Percentiles rank a stretch among this genome's conserved stretches.
Evolutionary conservation across 2,797 vertebrate species (phyloP).

Genomic region (Cirrhinus mrigala): DNA sequence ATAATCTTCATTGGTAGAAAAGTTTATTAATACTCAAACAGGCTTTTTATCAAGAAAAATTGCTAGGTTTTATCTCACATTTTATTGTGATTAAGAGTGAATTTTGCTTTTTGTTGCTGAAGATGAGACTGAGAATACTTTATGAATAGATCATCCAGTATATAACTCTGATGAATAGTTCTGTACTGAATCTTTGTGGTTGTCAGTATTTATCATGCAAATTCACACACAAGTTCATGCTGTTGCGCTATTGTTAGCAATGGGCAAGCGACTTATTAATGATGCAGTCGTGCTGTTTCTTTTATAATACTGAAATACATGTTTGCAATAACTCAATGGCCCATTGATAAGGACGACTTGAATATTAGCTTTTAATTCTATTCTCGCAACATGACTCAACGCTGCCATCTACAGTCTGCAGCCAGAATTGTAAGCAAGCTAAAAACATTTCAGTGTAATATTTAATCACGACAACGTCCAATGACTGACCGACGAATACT

Average conservation of each 20-base stretch:
- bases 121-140: constrained; percentile 9
- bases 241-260: not conserved
- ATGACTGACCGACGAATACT: not conserved
- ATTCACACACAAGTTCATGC: not conserved
- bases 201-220: constrained; percentile 36
- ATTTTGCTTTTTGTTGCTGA: constrained; percentile 46
- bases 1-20: not conserved
- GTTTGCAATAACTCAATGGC: not conserved
- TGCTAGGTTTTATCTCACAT: not conserved
- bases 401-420: constrained; percentile 34
- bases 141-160: constrained; percentile 29
- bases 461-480: not conserved
- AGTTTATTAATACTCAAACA: not conserved
- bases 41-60: not conserved
- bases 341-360: not conserved
- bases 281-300: not conserved
- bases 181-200: constrained; percentile 21
- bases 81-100: not conserved
- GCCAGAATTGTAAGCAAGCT: not conserved
- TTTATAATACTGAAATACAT: not conserved
- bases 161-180: constrained; percentile 20
- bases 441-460: not conserved
- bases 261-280: constrained; percentile 2
- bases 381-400: constrained; percentile 20
- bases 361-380: not conserved